phyloP scores from a whole-genome alignment of 2,888 invertebrate genomes.

The Andrena trimmerana region DNA sequence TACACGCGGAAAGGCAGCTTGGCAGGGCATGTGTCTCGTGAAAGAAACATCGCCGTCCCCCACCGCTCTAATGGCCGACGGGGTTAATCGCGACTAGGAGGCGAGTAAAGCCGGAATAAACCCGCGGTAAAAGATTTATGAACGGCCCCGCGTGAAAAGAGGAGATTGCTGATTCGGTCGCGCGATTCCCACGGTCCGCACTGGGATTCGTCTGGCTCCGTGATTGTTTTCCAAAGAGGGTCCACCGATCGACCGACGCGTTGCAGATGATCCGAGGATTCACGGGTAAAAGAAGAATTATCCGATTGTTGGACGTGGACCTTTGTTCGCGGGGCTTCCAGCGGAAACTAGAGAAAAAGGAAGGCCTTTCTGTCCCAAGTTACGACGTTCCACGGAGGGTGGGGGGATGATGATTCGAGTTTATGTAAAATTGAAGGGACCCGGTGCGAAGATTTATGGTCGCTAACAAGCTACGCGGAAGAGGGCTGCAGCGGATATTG shows the following conservation, averaged over 20 bases:
- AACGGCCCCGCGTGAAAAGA: conserved; percentile 45
- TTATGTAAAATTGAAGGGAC: conserved; percentile 12
- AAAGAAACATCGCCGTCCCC: conserved; percentile 65
- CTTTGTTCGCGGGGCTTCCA: not conserved
- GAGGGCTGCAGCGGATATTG: conserved; percentile 33
- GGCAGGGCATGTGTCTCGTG: conserved; percentile 66
- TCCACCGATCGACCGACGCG: not conserved
- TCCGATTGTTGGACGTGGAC: not conserved
- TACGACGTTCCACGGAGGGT: not conserved
- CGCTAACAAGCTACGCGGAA: conserved; percentile 41
- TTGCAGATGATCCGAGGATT: not conserved
- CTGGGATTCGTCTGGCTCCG: conserved; percentile 28
- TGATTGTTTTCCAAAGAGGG: conserved; percentile 40
- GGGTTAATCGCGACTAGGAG: conserved; percentile 68
- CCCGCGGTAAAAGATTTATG: conserved; percentile 65
- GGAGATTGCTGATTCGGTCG: conserved; percentile 49
- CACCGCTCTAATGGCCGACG: conserved; percentile 57
- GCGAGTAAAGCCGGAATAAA: conserved; percentile 68
- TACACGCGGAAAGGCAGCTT: conserved; percentile 54
- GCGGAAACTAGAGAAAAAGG: not conserved
- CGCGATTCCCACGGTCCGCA: conserved; percentile 35
- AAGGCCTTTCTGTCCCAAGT: not conserved
- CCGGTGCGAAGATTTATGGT: conserved; percentile 46
- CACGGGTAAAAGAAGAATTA: not conserved
- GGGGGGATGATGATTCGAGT: not conserved